phyloP scores from a whole-genome alignment of 2,113 vertebrate genomes.

The Pelmatolapia mariae region DNA sequence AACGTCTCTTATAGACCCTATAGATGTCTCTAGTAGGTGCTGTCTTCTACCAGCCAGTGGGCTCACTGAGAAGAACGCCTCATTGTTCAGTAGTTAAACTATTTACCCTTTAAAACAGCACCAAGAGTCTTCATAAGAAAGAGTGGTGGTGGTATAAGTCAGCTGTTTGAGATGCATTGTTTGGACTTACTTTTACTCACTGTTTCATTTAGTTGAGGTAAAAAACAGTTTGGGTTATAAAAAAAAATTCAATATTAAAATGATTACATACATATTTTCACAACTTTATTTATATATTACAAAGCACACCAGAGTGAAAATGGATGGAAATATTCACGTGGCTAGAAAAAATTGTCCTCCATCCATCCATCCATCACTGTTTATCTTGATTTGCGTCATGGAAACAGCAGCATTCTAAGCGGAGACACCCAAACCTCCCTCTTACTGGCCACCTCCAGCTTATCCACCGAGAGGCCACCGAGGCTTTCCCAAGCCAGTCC shows the following conservation, averaged over 20 bases:
- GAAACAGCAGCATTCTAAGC: background rate
- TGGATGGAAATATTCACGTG: background rate
- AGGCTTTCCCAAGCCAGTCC: background rate
- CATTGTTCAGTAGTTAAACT: background rate
- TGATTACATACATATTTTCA: background rate
- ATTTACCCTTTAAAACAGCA: background rate
- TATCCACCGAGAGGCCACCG: background rate
- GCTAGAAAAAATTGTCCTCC: background rate
- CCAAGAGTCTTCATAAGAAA: background rate
- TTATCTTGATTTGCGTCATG: background rate
- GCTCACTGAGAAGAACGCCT: background rate
- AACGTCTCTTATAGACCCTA: background rate
- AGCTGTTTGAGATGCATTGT: background rate
- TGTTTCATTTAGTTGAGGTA: background rate
- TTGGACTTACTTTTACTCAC: background rate
- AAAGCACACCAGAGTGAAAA: background rate
- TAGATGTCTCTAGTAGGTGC: background rate
- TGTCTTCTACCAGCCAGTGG: background rate
- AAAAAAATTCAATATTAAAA: background rate
- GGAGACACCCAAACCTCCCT: rapidly evolving
- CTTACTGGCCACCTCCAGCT: background rate
- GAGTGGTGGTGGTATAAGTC: background rate
- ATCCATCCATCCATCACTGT: background rate
- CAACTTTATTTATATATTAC: rapidly evolving
- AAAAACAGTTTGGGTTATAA: background rate